phyloP scores from a whole-genome alignment of 2,113 vertebrate genomes.

The Phaetusa simplex region DNA sequence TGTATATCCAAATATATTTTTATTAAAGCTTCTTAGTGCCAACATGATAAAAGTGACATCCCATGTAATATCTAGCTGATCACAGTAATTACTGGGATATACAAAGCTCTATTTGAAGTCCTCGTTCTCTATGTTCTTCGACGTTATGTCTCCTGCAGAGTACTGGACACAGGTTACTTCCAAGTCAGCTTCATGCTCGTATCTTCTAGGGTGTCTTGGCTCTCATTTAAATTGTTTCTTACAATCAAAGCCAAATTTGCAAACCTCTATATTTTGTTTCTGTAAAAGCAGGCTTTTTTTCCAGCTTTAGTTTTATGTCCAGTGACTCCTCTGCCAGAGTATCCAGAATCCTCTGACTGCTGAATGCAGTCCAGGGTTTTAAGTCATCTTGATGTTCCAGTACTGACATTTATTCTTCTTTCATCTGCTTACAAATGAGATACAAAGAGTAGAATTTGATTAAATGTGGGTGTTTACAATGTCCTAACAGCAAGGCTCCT shows the following conservation, averaged over 20 bases:
- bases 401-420: constrained; percentile 32
- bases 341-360: not conserved
- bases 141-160: not conserved
- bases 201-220: not conserved
- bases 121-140: not conserved
- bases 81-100: not conserved
- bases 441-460: not conserved
- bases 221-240: not conserved
- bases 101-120: not conserved
- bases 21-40: not conserved
- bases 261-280: not conserved
- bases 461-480: not conserved
- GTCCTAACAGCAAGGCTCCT: not conserved
- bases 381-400: constrained; percentile 3
- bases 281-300: not conserved
- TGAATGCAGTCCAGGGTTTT: constrained; percentile 5
- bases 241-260: not conserved
- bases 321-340: not conserved
- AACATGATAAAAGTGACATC: not conserved
- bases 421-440: constrained; percentile 1
- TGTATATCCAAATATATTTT: not conserved
- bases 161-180: not conserved
- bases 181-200: not conserved
- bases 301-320: not conserved
- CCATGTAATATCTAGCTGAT: not conserved